Evolutionary conservation across 2,113 vertebrate species (phyloP), one percentile per base, ranked within the genome.

Genomic region (Nannospalax galili): DNA sequence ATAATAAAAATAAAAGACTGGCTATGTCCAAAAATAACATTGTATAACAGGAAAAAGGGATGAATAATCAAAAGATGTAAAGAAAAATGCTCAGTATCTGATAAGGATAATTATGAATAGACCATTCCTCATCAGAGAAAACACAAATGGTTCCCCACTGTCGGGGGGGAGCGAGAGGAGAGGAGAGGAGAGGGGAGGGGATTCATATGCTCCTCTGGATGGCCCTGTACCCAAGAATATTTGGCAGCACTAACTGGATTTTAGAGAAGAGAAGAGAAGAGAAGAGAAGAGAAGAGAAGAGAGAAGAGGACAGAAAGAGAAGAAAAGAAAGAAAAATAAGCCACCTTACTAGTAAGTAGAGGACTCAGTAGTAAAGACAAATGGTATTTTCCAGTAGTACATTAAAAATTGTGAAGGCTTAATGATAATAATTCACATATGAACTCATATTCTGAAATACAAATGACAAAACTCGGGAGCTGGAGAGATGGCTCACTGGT

Each of bases 311-410:
- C n/a, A n/a, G n/a, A n/a, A n/a, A n/a, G n/a, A n/a, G n/a, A n/a
- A n/a, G n/a, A n/a, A 85, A 85, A 94, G 75, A 67, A n/a, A 80
- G 70, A 86, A 74, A 74, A 78, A 30, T 60, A 85, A 85, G 20
- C 35, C 72, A 87, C 3, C 82, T 70, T 40, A 62, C 40, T 77
- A 60, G 60, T 69, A 92, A 84, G 48, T 70, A 89, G 10, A 14
- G 37, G 67, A 95, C 70, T 32, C 15, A 79, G 62, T 48, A 86
- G 52, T 86, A 80, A 87, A 91, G 22, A 85, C 42, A 79, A n/a
- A 88, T 52, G 15, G 42, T 35, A 81, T 75, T 88, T 77, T 92
- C 52, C 15, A 69, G 12, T 69, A 75, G 60, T 81, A 64, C 60
- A 85, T 72, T 77, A 64, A 73, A 92, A 77, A 88, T 19, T 24